Percentiles rank a stretch among this genome's conserved stretches.
These are phyloP conservation scores for Adela reaumurella DNA, from an alignment of 2,888 invertebrate genomes.

Conservation along the genomic window DNA sequence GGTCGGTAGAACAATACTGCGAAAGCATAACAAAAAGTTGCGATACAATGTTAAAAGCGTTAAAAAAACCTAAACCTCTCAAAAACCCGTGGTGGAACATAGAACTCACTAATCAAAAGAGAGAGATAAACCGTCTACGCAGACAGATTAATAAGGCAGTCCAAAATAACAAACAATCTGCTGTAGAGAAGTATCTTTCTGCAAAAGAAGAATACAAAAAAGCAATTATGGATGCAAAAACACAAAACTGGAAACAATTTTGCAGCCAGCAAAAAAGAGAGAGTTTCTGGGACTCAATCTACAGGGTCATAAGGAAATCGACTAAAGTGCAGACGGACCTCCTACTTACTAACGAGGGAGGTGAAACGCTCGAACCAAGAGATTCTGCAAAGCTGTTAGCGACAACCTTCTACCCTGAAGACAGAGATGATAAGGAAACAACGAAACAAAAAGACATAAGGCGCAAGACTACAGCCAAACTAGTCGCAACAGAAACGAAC, in stretches of 20 bases:
- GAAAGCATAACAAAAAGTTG: slow-evolving; percentile 5
- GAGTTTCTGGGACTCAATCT: slow-evolving; percentile 9
- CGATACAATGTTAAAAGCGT: slow-evolving; percentile 5
- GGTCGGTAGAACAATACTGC: not conserved
- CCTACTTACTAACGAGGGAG: not conserved
- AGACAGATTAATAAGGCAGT: slow-evolving; percentile 3
- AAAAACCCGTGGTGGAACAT: slow-evolving; percentile 11
- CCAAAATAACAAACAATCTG: slow-evolving; percentile 1
- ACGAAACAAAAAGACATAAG: not conserved
- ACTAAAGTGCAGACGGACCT: slow-evolving; percentile 1
- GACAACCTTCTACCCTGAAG: not conserved
- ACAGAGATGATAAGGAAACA: not conserved
- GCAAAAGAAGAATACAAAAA: slow-evolving; percentile 6
- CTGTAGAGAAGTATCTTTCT: too few species aligned
- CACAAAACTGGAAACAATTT: slow-evolving; percentile 8
- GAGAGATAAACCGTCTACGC: not conserved
- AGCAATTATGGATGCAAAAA: slow-evolving; percentile 4
- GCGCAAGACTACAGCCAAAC: not conserved
- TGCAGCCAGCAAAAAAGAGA: slow-evolving; percentile 7
- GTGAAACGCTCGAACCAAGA: not conserved
- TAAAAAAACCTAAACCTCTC: slow-evolving; percentile 2
- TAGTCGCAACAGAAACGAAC: not conserved
- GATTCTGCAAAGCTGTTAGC: not conserved
- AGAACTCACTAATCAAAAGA: slow-evolving; percentile 6
- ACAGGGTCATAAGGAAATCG: slow-evolving; percentile 6